These are phyloP conservation scores for Minunthozetes semirufus DNA, from an alignment of 2,888 invertebrate genomes.

Conservation along the genomic window DNA sequence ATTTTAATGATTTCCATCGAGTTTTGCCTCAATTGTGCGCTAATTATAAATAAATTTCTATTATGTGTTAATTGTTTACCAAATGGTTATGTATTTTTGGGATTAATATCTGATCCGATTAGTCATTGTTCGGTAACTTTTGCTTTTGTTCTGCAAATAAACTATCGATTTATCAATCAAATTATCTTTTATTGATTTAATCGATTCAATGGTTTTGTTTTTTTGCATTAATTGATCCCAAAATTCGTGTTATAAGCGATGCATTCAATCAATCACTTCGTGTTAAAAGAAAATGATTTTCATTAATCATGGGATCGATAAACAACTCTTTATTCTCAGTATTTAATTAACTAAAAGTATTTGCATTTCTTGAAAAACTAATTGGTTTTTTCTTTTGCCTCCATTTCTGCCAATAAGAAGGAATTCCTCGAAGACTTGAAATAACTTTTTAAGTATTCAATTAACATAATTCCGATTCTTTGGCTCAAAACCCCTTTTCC, in stretches of 20 bases:
- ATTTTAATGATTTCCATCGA: neutral
- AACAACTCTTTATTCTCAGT: too few species aligned
- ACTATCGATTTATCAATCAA: neutral
- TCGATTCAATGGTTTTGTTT: neutral
- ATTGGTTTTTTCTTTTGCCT: neutral
- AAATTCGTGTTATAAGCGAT: too few species aligned
- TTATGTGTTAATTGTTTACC: too few species aligned
- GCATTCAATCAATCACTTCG: neutral
- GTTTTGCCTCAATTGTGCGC: neutral
- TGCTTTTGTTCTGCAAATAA: too few species aligned
- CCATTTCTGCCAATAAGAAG: neutral
- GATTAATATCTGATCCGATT: too few species aligned
- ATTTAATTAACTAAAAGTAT: too few species aligned
- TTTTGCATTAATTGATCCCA: neutral
- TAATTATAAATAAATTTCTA: too few species aligned
- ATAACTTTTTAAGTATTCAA: constrained; percentile 14
- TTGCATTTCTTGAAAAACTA: neutral
- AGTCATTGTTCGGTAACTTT: neutral
- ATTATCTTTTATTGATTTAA: neutral
- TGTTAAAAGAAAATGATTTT: neutral
- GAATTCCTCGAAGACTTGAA: neutral
- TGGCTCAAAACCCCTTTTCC: constrained; percentile 10
- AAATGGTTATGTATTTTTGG: too few species aligned
- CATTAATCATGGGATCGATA: too few species aligned
- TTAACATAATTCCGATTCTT: neutral